Percentiles rank a stretch among this genome's conserved stretches.
These are phyloP conservation scores for Busseola fusca DNA, from an alignment of 2,888 invertebrate genomes.

Conservation along the genomic window DNA sequence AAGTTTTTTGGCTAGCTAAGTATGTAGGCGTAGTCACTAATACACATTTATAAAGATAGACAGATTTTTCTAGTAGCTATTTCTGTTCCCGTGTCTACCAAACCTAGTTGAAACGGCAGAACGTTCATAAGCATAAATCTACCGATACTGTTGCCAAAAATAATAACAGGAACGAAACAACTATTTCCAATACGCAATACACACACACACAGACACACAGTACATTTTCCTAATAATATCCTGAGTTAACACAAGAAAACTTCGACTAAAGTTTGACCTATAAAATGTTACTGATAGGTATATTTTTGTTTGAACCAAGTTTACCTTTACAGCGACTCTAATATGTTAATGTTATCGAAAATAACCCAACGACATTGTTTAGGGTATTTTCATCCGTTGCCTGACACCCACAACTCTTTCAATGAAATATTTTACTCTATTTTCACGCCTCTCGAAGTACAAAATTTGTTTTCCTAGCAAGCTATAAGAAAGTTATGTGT, in stretches of 20 bases:
- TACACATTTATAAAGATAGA: conserved; percentile 1
- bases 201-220: too few relatives aligned
- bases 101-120: conserved; percentile 25
- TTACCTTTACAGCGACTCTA: conserved; percentile 31
- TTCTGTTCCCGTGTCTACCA: conserved; percentile 5
- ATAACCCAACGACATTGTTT: conserved; percentile 17
- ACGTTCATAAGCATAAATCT: conserved; percentile 51
- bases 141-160: conserved; percentile 49
- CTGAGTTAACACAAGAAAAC: conserved; percentile 43
- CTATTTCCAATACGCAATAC: conserved; percentile 27
- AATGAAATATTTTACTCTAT: not conserved
- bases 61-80: not conserved
- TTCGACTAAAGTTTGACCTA: conserved; percentile 41
- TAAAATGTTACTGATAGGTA: conserved; percentile 33
- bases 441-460: not conserved
- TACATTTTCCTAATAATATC: conserved; percentile 47
- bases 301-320: conserved; percentile 33
- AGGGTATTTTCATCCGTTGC: not conserved
- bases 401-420: not conserved
- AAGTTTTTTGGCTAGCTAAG: conserved; percentile 3
- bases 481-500: not conserved
- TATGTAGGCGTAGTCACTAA: not conserved
- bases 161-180: conserved; percentile 45
- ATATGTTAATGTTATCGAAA: conserved; percentile 41
- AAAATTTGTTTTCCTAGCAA: not conserved